Evolutionary conservation across 2,888 invertebrate genomes (phyloP).

Genomic region (Cheilosia urbana): DNA sequence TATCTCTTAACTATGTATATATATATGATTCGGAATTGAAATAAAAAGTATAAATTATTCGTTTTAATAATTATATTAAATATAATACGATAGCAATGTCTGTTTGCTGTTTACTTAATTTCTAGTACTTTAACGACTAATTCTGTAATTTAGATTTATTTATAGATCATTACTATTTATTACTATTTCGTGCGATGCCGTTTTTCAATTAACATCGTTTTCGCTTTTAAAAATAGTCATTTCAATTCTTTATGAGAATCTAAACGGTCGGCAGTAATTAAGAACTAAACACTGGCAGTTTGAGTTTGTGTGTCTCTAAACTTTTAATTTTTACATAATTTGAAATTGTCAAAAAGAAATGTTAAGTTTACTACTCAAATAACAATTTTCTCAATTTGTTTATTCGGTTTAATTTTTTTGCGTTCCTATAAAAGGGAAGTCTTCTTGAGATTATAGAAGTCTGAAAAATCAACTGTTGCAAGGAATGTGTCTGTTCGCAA

Average conservation of each 20-base stretch:
- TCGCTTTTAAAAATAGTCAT: background rate
- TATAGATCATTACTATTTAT: background rate
- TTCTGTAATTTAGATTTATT: conserved; percentile 24
- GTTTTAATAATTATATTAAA: conserved; percentile 30
- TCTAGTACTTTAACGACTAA: conserved; percentile 28
- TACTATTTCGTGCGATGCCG: background rate
- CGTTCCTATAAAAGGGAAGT: conserved; percentile 3
- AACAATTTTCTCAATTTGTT: background rate
- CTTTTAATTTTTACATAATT: background rate
- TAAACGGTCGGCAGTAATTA: background rate
- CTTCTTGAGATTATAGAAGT: conserved; percentile 19
- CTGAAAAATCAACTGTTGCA: background rate
- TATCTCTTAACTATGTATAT: conserved; percentile 46
- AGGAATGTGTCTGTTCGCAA: conserved; percentile 2
- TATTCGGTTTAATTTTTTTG: background rate
- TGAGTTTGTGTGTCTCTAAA: conserved; percentile 18
- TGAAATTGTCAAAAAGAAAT: background rate
- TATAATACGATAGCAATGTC: conserved; percentile 40
- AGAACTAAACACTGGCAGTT: conserved; percentile 54
- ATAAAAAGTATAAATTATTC: conserved; percentile 33
- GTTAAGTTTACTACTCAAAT: background rate
- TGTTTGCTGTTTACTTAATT: conserved; percentile 12
- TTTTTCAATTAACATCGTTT: background rate
- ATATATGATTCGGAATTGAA: conserved; percentile 20
- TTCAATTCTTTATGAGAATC: conserved; percentile 5